These are phyloP conservation scores for Megaceryle maxima DNA, from an alignment of 2,113 vertebrate species.

Conservation along the genomic window DNA sequence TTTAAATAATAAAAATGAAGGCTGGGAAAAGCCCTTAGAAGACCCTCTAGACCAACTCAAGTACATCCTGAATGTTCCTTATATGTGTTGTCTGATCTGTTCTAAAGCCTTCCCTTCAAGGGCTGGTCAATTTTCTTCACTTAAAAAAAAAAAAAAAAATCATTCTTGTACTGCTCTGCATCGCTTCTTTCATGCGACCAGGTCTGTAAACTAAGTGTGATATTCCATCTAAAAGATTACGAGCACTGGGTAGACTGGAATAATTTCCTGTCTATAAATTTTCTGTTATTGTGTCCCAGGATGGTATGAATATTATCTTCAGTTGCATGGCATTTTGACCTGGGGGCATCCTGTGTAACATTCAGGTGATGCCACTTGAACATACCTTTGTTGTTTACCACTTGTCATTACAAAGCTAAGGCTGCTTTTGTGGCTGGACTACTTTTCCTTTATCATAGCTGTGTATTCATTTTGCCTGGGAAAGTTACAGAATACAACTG, in stretches of 20 bases:
- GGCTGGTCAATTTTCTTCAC: neutral
- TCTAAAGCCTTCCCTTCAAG: neutral
- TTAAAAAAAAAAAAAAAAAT: too few relatives aligned
- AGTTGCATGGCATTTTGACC: neutral
- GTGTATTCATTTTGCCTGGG: neutral
- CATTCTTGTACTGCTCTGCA: neutral
- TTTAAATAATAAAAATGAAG: neutral
- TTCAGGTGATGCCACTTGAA: neutral
- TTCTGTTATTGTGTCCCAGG: neutral
- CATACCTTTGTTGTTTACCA: neutral
- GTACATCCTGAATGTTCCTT: neutral
- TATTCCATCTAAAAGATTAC: neutral
- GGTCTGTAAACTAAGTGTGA: neutral
- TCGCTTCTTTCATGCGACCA: neutral
- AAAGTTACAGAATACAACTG: neutral
- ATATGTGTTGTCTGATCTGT: neutral
- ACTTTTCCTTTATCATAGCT: neutral
- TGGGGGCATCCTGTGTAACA: rapidly evolving
- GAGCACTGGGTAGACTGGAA: neutral
- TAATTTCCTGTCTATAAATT: neutral
- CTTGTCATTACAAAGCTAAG: neutral
- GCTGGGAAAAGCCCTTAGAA: neutral
- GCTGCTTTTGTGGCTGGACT: neutral
- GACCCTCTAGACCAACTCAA: neutral
- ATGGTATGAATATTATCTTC: neutral